These are phyloP conservation scores for Polypedilum pembai DNA, from an alignment of 1,140 invertebrate species.

Conservation along the genomic window DNA sequence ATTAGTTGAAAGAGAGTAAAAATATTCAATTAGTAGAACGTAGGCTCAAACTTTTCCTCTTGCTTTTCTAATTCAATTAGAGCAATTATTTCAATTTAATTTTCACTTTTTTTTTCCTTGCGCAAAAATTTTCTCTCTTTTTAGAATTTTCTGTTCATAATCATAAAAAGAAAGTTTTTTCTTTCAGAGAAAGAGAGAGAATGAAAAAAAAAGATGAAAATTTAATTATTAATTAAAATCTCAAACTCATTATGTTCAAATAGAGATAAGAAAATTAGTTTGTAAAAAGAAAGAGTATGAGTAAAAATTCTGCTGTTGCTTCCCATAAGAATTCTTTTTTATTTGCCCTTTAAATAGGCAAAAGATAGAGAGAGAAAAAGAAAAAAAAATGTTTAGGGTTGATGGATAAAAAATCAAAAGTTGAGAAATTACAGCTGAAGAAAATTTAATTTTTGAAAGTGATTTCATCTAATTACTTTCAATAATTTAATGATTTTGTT, in stretches of 20 bases:
- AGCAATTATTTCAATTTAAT: conserved; percentile 24
- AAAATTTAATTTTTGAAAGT: conserved; percentile 15
- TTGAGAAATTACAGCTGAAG: conserved; percentile 1
- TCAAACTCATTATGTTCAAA: conserved; percentile 28
- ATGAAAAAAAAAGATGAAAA: neutral
- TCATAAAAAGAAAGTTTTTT: neutral
- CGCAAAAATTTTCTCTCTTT: neutral
- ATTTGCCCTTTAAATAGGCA: no score
- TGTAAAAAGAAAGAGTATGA: neutral
- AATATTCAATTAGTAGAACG: neutral
- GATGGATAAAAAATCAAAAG: neutral
- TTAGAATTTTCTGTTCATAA: neutral
- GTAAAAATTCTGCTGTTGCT: no score
- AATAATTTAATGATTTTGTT: conserved; percentile 5
- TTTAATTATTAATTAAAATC: conserved; percentile 29
- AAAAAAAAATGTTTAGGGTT: no score
- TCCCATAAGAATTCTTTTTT: no score
- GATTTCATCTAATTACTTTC: conserved; percentile 26
- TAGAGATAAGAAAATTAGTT: conserved; percentile 28
- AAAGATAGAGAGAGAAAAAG: no score
- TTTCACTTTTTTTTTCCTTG: conserved; percentile 19
- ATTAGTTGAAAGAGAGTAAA: no score
- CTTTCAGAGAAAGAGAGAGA: neutral
- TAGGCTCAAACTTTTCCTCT: neutral
- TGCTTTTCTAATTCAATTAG: conserved; percentile 5